A percentile compares a stretch with the other conserved stretches of the same genome.
phyloP scores from a whole-genome alignment of 2,888 invertebrate species.

The Ophion ventricosus region DNA sequence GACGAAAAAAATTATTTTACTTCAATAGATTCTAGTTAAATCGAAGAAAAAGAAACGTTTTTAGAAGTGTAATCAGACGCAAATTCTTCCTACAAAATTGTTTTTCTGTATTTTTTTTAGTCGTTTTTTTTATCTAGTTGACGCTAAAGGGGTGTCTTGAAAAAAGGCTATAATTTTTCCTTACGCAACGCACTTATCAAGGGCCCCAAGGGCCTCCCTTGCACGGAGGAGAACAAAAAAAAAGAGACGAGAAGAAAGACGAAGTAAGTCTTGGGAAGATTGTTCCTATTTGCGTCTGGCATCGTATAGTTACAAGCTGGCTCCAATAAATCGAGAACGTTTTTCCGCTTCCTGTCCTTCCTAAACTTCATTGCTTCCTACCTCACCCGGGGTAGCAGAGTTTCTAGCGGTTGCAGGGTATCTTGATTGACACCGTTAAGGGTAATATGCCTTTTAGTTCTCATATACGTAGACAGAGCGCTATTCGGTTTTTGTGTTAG shows the following conservation, averaged over 20 bases:
- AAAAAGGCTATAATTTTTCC: no score
- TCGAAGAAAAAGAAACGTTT: no score
- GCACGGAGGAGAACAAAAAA: not conserved
- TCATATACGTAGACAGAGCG: not conserved
- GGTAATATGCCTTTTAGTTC: not conserved
- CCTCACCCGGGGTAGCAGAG: slow-evolving; percentile 21
- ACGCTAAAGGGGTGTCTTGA: no score
- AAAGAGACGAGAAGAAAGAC: slow-evolving; percentile 3
- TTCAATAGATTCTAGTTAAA: no score
- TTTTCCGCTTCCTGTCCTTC: slow-evolving; percentile 22
- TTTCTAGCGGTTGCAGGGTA: slow-evolving; percentile 21
- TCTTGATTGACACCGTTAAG: slow-evolving; percentile 49
- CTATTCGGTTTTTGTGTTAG: slow-evolving; percentile 27
- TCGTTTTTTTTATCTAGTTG: no score
- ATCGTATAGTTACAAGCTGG: slow-evolving; percentile 63
- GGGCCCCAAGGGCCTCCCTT: not conserved
- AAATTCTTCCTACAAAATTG: no score
- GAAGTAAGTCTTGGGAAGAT: not conserved
- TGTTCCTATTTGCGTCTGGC: slow-evolving; percentile 5
- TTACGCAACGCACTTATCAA: slow-evolving; percentile 12
- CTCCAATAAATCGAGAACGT: slow-evolving; percentile 69
- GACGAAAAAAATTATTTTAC: no score
- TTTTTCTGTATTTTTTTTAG: no score
- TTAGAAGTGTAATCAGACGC: no score
- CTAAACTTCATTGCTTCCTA: slow-evolving; percentile 15